phyloP scores from a whole-genome alignment of 2,113 vertebrate genomes.

The Carollia perspicillata region DNA sequence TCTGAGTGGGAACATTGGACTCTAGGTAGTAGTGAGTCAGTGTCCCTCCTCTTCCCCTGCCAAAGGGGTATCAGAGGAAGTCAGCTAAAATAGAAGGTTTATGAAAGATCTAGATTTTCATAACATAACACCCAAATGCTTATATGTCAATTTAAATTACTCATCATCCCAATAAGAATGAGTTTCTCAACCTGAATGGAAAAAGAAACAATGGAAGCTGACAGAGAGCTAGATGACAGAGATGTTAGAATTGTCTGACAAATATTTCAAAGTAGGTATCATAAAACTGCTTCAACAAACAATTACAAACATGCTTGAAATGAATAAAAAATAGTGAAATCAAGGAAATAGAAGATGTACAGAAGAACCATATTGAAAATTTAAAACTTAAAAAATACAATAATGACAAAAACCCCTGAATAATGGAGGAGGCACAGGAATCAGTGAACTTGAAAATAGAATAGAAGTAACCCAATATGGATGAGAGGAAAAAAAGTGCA shows the following conservation, averaged over 20 bases:
- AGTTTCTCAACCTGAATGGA: neutral
- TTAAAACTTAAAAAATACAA: slow-evolving; percentile 5
- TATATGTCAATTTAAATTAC: neutral
- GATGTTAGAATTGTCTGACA: neutral
- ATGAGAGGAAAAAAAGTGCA: neutral
- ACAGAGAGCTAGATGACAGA: neutral
- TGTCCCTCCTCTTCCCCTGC: neutral
- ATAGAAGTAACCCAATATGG: neutral
- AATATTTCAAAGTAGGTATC: slow-evolving; percentile 1
- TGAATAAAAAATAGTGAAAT: neutral
- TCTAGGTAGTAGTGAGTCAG: neutral
- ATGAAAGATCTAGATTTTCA: neutral
- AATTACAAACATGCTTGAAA: neutral
- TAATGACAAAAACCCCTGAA: neutral
- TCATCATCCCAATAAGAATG: neutral
- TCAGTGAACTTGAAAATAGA: neutral
- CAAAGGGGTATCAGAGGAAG: neutral
- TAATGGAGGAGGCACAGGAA: neutral
- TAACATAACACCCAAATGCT: neutral
- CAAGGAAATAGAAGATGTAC: neutral
- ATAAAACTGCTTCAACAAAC: neutral
- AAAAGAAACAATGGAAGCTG: neutral
- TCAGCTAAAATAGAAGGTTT: neutral
- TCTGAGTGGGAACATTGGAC: neutral
- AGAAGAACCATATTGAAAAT: neutral